Evolutionary conservation across 2,113 vertebrate species (phyloP).

Genomic region (Dryoscopus gambensis): DNA sequence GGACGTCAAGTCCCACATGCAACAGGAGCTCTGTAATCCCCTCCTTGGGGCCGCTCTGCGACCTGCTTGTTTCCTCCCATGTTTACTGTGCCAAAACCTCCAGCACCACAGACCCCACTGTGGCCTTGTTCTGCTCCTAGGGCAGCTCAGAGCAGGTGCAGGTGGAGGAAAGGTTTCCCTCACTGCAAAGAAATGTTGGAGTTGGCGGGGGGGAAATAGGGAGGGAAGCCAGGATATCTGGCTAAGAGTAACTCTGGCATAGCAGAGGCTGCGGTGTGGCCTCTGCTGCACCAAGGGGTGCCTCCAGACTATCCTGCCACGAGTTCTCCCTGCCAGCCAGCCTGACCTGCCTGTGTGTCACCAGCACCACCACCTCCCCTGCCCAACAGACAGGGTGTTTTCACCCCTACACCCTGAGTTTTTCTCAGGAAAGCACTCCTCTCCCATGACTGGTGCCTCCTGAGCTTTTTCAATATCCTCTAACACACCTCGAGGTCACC

Average conservation of each 20-base stretch:
- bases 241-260: fast-evolving
- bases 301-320: neutral
- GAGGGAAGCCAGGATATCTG: neutral
- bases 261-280: neutral
- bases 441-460: neutral
- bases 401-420: neutral
- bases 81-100: neutral
- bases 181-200: fast-evolving
- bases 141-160: neutral
- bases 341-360: neutral
- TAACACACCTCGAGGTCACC: neutral
- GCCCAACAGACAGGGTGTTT: neutral
- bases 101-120: fast-evolving
- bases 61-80: neutral
- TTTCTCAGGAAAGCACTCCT: neutral
- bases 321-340: neutral
- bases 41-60: fast-evolving
- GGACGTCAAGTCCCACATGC: neutral
- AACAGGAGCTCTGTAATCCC: neutral
- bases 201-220: fast-evolving
- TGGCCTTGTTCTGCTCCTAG: neutral
- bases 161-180: neutral
- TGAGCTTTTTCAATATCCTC: neutral
- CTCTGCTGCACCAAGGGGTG: fast-evolving
- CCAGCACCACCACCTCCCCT: neutral